Evolutionary conservation across 2,888 invertebrate species (phyloP).

Genomic region (Leucoma salicis): DNA sequence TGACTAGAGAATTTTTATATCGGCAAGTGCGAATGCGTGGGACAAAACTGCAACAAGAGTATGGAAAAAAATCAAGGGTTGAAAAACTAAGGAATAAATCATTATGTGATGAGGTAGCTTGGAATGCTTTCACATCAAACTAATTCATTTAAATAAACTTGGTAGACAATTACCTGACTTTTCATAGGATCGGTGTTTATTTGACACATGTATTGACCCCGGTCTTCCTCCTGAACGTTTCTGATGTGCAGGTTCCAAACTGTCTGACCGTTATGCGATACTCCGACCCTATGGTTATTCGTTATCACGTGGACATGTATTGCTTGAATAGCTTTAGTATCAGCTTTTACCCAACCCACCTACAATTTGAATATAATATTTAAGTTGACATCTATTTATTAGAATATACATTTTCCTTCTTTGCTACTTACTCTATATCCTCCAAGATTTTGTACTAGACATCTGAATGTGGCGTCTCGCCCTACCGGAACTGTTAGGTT

Average conservation of each 20-base stretch:
- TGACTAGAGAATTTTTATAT: conserved; percentile 76
- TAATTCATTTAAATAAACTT: conserved; percentile 34
- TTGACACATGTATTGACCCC: conserved; percentile 96
- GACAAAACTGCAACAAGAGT: conserved; percentile 32
- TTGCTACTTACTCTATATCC: conserved; percentile 91
- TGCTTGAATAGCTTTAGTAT: conserved; percentile 95
- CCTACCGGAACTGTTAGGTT: conserved; percentile 93
- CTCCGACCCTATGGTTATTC: conserved; percentile 93
- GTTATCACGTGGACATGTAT: conserved; percentile 96
- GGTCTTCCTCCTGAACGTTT: conserved; percentile 92
- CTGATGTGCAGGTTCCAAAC: conserved; percentile 96
- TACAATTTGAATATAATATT: conserved; percentile 52
- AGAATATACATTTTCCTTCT: neutral
- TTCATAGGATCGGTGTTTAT: conserved; percentile 97
- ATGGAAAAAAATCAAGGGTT: neutral
- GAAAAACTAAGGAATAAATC: conserved; percentile 16
- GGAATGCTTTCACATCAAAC: conserved; percentile 55
- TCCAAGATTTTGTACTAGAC: conserved; percentile 92
- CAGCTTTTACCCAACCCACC: conserved; percentile 97
- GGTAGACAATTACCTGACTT: conserved; percentile 86
- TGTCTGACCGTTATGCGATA: conserved; percentile 91
- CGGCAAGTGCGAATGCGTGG: conserved; percentile 69
- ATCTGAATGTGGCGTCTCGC: conserved; percentile 93
- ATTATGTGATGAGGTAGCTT: conserved; percentile 38
- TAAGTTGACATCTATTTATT: neutral